These are phyloP conservation scores for Drosophila varians DNA, from an alignment of 1,140 invertebrate genomes.

Conservation along the genomic window DNA sequence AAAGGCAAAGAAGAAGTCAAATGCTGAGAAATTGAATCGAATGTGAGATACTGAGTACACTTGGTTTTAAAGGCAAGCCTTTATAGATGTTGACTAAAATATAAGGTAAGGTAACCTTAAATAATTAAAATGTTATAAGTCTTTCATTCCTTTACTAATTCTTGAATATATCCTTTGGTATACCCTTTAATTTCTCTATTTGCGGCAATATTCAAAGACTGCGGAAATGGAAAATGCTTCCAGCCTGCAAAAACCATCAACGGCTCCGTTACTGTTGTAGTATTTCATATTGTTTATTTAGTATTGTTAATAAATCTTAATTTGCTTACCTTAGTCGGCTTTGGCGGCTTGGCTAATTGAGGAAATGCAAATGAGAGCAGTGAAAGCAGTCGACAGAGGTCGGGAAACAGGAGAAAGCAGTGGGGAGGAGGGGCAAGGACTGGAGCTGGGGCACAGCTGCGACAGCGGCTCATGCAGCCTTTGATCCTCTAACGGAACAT, in stretches of 20 bases:
- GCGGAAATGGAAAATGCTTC: constrained; percentile 27
- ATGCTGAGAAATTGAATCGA: background rate
- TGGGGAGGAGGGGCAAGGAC: background rate
- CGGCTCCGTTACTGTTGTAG: constrained; percentile 27
- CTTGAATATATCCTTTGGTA: background rate
- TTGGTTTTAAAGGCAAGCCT: background rate
- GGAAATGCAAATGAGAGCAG: constrained; percentile 72
- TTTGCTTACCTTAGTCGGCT: constrained; percentile 69
- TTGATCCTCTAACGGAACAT: constrained; percentile 80
- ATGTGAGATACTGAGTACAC: background rate
- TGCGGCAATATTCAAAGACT: constrained; percentile 52
- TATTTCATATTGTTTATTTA: constrained; percentile 72
- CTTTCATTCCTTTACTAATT: too few species aligned
- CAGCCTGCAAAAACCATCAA: constrained; percentile 30
- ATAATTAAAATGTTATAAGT: too few species aligned
- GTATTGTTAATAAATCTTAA: constrained; percentile 79
- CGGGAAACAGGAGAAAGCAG: constrained; percentile 9
- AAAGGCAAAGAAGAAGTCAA: constrained; percentile 15
- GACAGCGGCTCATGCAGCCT: constrained; percentile 54
- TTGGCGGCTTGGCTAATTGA: constrained; percentile 70
- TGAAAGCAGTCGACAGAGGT: constrained; percentile 51
- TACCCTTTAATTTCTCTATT: constrained; percentile 1
- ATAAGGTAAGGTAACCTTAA: too few species aligned
- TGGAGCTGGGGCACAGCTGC: constrained; percentile 37
- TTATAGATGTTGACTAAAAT: too few species aligned